Evolutionary conservation across 2,113 vertebrate species (phyloP).

Genomic region (Phoenicopterus ruber): DNA sequence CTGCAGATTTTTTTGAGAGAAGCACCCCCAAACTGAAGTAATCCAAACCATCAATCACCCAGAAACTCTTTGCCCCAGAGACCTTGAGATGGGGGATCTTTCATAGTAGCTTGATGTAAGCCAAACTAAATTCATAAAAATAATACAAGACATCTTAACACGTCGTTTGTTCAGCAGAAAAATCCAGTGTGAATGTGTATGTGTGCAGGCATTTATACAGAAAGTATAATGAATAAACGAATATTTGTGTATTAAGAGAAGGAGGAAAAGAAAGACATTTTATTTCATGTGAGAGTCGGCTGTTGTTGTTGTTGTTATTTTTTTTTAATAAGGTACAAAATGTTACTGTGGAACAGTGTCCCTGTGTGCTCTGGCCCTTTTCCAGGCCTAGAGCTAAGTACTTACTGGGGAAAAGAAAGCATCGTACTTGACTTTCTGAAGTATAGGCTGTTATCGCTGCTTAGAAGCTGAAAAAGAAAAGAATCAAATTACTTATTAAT

Average conservation of each 20-base stretch:
- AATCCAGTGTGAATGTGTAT: background rate
- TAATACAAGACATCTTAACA: background rate
- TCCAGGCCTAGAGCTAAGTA: slow-evolving; percentile 25
- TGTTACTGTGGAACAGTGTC: slow-evolving; percentile 20
- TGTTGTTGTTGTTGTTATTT: background rate
- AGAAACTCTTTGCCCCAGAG: background rate
- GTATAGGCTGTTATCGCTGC: background rate
- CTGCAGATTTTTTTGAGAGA: background rate
- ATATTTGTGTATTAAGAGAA: background rate
- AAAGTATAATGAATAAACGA: background rate
- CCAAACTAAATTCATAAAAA: background rate
- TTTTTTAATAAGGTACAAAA: slow-evolving; percentile 45
- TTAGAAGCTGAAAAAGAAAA: slow-evolving; percentile 12
- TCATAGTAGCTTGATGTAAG: background rate
- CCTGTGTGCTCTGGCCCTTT: slow-evolving; percentile 30
- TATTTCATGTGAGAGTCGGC: background rate
- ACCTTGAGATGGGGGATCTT: background rate
- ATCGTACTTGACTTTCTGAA: background rate
- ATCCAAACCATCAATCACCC: background rate
- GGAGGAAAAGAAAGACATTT: background rate
- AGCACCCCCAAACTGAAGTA: background rate
- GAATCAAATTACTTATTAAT: slow-evolving; percentile 18
- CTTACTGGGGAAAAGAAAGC: slow-evolving; percentile 12
- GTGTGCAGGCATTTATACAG: background rate
- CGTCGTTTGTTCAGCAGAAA: background rate